phyloP scores from a whole-genome alignment of 2,113 vertebrate genomes.

The Muntiacus reevesi region DNA sequence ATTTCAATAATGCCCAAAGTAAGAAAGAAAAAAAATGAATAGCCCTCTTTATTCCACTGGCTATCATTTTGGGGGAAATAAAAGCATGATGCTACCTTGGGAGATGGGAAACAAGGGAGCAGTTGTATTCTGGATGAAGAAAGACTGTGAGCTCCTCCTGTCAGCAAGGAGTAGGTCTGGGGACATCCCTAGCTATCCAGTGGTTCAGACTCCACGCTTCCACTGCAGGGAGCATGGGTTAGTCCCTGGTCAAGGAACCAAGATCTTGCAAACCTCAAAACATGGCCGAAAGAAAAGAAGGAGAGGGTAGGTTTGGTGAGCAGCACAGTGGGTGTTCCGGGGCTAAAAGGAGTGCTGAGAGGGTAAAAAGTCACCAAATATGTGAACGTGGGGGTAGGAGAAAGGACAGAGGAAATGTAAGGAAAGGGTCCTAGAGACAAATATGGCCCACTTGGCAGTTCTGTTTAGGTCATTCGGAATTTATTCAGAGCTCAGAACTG shows the following conservation, averaged over 20 bases:
- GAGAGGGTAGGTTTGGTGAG: neutral
- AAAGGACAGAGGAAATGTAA: neutral
- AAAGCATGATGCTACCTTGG: neutral
- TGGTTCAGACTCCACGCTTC: neutral
- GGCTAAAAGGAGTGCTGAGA: neutral
- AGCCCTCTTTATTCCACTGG: neutral
- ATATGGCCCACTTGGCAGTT: neutral
- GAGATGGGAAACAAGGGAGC: neutral
- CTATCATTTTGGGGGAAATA: neutral
- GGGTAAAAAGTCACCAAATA: accelerated
- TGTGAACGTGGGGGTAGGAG: neutral
- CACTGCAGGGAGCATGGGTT: neutral
- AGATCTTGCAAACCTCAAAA: neutral
- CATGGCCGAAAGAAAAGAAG: neutral
- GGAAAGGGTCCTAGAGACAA: neutral
- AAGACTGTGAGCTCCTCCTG: neutral
- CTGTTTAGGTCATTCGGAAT: neutral
- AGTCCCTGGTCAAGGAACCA: neutral
- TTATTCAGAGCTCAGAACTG: neutral
- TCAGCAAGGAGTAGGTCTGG: neutral
- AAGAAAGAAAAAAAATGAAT: neutral
- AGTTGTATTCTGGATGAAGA: neutral
- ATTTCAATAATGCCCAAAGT: neutral
- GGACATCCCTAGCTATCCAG: neutral
- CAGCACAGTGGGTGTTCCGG: neutral